phyloP scores from a whole-genome alignment of 2,797 vertebrate species.

The Ceyx erithaca region DNA sequence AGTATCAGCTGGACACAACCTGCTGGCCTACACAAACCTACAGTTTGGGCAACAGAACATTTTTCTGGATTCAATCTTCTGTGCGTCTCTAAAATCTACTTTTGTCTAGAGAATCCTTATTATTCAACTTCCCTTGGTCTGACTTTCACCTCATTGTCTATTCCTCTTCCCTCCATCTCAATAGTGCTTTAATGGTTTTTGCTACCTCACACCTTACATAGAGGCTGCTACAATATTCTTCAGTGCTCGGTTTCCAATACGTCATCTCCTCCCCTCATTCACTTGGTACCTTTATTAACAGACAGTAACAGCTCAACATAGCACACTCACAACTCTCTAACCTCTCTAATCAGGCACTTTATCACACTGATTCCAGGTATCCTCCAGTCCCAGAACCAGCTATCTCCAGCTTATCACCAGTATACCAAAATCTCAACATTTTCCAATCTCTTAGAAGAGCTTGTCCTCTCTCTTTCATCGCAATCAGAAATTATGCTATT shows the following conservation, averaged over 20 bases:
- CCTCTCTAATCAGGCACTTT: not conserved
- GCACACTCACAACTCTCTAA: not conserved
- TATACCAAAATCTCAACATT: not conserved
- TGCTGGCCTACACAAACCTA: not conserved
- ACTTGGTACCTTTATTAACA: not conserved
- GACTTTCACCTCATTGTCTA: not conserved
- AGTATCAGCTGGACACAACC: not conserved
- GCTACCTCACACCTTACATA: not conserved
- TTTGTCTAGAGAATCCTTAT: not conserved
- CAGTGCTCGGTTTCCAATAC: not conserved
- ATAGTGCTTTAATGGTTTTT: not conserved
- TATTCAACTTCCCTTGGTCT: not conserved
- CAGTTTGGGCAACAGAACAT: not conserved
- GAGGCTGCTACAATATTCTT: not conserved
- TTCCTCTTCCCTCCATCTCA: not conserved
- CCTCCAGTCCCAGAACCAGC: not conserved
- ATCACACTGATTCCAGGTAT: not conserved
- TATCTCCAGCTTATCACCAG: not conserved
- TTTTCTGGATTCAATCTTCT: not conserved
- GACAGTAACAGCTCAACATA: not conserved
- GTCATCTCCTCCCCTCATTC: not conserved
- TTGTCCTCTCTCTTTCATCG: accelerated
- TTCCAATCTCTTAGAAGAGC: not conserved
- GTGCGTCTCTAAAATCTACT: not conserved
- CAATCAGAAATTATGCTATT: not conserved